Conservation (phyloP, 1,140 invertebrate genomes). For the Lamellibrachia luymesi region DNA sequence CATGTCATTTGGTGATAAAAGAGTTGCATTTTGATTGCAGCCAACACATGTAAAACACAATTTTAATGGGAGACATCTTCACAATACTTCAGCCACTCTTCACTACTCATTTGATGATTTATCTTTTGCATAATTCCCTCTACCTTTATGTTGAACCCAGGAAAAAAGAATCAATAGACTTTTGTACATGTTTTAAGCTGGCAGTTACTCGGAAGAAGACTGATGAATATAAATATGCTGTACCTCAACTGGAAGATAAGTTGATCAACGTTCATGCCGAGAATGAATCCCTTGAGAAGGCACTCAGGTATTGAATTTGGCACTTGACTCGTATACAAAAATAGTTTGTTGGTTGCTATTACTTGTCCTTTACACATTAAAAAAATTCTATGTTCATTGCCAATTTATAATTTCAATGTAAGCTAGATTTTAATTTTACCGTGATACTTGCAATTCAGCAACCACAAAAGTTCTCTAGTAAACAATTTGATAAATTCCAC, state of each 20-base stretch:
- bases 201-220: neutral
- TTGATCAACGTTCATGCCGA: neutral
- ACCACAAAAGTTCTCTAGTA: too few species aligned
- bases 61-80: neutral
- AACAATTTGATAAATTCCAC: too few species aligned
- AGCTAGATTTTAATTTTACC: too few species aligned
- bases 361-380: neutral
- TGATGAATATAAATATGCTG: neutral
- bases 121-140: neutral
- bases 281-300: neutral
- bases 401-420: too few species aligned
- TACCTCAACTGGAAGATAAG: neutral
- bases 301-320: neutral
- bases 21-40: too few species aligned
- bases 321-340: neutral
- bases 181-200: neutral
- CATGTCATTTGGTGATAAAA: too few species aligned
- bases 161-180: neutral
- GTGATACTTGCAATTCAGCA: too few species aligned
- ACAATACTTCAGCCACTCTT: neutral
- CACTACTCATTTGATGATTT: neutral
- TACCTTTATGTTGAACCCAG: neutral
- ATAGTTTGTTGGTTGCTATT: neutral
- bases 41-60: neutral
- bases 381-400: too few species aligned